A percentile compares a stretch with the other conserved stretches of the same genome.
Conservation (phyloP, 2,888 invertebrate genomes). For the Nomada hirtipes region DNA sequence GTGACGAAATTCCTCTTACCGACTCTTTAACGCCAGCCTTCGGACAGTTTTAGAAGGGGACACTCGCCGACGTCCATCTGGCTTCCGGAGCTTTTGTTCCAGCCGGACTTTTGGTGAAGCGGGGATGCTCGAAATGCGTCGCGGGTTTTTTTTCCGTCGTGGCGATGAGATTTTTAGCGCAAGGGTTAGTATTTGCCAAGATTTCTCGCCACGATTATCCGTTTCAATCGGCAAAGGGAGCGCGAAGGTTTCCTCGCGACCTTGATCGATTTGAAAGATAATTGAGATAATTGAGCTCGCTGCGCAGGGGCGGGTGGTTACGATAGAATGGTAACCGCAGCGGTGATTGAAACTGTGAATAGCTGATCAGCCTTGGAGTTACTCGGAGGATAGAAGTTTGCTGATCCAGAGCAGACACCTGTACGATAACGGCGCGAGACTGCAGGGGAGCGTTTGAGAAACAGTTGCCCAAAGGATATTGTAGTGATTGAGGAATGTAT, state of each 20-base stretch:
- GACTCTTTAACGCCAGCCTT: conserved; percentile 54
- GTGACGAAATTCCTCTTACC: conserved; percentile 69
- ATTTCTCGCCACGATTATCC: no score
- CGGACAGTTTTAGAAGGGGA: conserved; percentile 45
- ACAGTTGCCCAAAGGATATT: conserved; percentile 29
- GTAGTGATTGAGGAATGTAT: conserved; percentile 45
- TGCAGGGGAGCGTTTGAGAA: neutral
- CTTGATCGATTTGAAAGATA: neutral
- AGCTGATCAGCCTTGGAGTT: conserved; percentile 1
- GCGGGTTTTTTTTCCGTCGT: neutral
- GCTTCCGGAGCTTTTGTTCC: neutral
- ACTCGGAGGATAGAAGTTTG: neutral
- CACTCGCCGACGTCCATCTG: neutral
- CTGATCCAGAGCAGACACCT: neutral
- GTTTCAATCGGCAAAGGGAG: no score
- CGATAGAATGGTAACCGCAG: neutral
- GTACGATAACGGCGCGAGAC: neutral
- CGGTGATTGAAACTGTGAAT: neutral
- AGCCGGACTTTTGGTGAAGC: no score
- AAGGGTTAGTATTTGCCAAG: no score
- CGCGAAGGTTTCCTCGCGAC: neutral
- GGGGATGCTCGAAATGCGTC: neutral
- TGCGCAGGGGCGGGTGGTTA: no score
- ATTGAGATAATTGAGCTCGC: no score
- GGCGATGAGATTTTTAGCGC: neutral